These are phyloP conservation scores for Chymomyza fuscimana DNA, from an alignment of 2,888 invertebrate genomes.

Conservation along the genomic window DNA sequence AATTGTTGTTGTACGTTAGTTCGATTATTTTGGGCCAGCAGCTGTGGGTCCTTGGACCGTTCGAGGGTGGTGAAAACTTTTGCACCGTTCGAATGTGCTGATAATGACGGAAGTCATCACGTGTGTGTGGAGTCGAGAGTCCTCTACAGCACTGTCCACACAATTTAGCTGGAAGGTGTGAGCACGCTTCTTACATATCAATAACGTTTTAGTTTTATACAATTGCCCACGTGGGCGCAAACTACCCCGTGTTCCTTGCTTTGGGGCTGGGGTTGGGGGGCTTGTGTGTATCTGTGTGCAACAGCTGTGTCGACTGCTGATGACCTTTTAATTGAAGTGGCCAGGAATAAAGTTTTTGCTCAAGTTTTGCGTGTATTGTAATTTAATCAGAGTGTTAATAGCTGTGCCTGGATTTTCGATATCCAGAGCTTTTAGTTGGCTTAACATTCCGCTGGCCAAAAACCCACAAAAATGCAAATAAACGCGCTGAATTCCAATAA, in stretches of 20 bases:
- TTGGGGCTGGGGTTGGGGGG: not conserved
- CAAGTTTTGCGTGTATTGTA: not conserved
- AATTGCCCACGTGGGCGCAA: slow-evolving; percentile 33
- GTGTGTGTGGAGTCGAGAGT: slow-evolving; percentile 36
- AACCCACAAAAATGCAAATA: slow-evolving; percentile 66
- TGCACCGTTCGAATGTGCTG: slow-evolving; percentile 36
- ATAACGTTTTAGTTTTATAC: slow-evolving; percentile 57
- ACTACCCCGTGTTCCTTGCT: not conserved
- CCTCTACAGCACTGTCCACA: not conserved
- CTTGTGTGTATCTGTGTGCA: slow-evolving; percentile 37
- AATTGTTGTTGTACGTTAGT: slow-evolving; percentile 72
- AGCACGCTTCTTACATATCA: slow-evolving; percentile 69
- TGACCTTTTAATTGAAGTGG: slow-evolving; percentile 77
- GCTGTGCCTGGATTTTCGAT: not conserved
- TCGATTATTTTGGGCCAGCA: slow-evolving; percentile 65
- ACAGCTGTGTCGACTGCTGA: slow-evolving; percentile 74
- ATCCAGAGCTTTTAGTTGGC: not conserved
- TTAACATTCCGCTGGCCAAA: not conserved
- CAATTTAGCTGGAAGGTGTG: slow-evolving; percentile 51
- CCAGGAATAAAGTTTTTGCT: slow-evolving; percentile 28
- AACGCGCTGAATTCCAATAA: slow-evolving; percentile 66
- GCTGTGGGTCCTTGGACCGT: slow-evolving; percentile 16
- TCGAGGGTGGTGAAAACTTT: slow-evolving; percentile 37
- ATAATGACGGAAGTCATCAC: slow-evolving; percentile 69
- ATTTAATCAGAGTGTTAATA: not conserved